These are phyloP conservation scores for Ctenochaetus hawaiiensis DNA, from an alignment of 2,797 vertebrate species.

Conservation along the genomic window DNA sequence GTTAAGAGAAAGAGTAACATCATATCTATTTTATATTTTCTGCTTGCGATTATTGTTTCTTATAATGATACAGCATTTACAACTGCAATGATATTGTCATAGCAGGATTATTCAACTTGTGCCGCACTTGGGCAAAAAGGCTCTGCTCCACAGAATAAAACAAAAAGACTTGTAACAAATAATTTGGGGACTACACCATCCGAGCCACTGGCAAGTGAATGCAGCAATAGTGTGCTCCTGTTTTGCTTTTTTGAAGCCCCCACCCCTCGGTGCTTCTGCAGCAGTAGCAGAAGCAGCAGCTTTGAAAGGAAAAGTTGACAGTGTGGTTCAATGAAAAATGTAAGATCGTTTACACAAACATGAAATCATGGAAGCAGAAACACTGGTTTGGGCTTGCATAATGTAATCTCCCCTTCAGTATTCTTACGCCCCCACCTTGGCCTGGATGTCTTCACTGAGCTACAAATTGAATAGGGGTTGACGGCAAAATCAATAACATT, in stretches of 20 bases:
- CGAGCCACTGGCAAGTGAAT: slow-evolving; percentile 15
- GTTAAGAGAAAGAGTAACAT: too few relatives aligned
- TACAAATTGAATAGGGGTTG: slow-evolving; percentile 66
- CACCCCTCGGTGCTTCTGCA: slow-evolving; percentile 36
- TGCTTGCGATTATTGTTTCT: too few relatives aligned
- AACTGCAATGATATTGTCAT: neutral
- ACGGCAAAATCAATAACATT: slow-evolving; percentile 62
- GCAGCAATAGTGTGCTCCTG: slow-evolving; percentile 37
- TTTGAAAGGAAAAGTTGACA: slow-evolving; percentile 25
- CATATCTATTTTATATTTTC: neutral
- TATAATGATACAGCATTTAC: neutral
- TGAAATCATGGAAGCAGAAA: slow-evolving; percentile 9
- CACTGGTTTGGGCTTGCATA: slow-evolving; percentile 21
- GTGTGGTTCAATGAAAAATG: slow-evolving; percentile 4
- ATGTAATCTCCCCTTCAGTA: slow-evolving; percentile 29
- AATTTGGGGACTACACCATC: neutral
- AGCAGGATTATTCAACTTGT: neutral
- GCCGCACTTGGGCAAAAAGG: fast-evolving
- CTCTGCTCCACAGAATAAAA: neutral
- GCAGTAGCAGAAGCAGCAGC: neutral
- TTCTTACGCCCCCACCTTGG: slow-evolving; percentile 28
- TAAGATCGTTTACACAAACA: neutral
- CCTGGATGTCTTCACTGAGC: slow-evolving; percentile 53
- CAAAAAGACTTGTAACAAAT: neutral
- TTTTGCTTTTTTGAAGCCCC: slow-evolving; percentile 24